These are phyloP conservation scores for Temnothorax ravouxi DNA, from an alignment of 2,888 invertebrate genomes.

Conservation along the genomic window DNA sequence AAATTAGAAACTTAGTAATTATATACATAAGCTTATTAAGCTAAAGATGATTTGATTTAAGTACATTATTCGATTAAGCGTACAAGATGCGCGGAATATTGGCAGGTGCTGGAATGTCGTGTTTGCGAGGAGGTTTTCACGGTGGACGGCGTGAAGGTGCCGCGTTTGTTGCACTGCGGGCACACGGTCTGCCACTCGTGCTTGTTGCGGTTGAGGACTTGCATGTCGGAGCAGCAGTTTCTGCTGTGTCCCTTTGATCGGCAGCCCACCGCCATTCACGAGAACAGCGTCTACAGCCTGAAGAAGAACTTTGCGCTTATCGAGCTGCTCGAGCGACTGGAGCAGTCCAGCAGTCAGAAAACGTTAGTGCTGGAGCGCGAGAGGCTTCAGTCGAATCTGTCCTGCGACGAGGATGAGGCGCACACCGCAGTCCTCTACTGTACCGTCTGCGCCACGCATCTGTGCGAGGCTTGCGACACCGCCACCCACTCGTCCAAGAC, in stretches of 20 bases:
- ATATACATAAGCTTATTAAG: background rate
- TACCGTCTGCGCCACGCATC: slow-evolving; percentile 87
- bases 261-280: slow-evolving; percentile 87
- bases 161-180: slow-evolving; percentile 87
- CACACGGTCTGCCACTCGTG: slow-evolving; percentile 89
- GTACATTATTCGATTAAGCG: background rate
- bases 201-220: slow-evolving; percentile 86
- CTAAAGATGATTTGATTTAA: background rate
- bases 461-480: slow-evolving; percentile 88
- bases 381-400: slow-evolving; percentile 77
- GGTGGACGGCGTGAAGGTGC: slow-evolving; percentile 88
- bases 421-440: slow-evolving; percentile 88
- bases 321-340: slow-evolving; percentile 87
- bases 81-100: background rate
- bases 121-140: slow-evolving; percentile 88
- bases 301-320: slow-evolving; percentile 89
- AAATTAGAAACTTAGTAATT: background rate
- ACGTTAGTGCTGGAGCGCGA: slow-evolving; percentile 81
- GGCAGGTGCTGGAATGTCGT: slow-evolving; percentile 87
- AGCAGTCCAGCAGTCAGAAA: slow-evolving; percentile 83
- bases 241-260: slow-evolving; percentile 88
- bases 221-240: slow-evolving; percentile 73
- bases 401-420: slow-evolving; percentile 88
- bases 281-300: slow-evolving; percentile 86
- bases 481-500: slow-evolving; percentile 87